Evolutionary conservation across 2,888 invertebrate genomes (phyloP).

Genomic region (Orthosia gothica): DNA sequence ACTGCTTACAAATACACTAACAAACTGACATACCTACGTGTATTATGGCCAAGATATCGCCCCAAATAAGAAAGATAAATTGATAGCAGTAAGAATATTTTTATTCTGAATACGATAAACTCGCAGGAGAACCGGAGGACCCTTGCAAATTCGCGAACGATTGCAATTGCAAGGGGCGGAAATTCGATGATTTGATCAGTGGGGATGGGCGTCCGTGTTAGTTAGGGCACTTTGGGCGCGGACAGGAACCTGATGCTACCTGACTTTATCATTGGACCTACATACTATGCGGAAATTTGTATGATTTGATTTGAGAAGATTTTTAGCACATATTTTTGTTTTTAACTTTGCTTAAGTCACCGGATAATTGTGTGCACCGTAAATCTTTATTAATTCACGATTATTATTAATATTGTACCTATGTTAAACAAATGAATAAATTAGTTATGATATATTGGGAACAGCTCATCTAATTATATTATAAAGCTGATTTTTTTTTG

Average conservation of each 20-base stretch:
- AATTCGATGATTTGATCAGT: conserved; percentile 62
- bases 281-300: neutral
- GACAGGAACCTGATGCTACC: conserved; percentile 28
- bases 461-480: too few species aligned
- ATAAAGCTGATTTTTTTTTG: too few species aligned
- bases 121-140: conserved; percentile 37
- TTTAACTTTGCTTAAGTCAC: neutral
- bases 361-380: neutral
- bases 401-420: too few species aligned
- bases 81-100: conserved; percentile 17
- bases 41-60: neutral
- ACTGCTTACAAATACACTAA: neutral
- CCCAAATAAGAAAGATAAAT: neutral
- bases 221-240: conserved; percentile 52
- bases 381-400: neutral
- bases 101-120: conserved; percentile 39
- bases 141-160: conserved; percentile 59
- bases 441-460: too few species aligned
- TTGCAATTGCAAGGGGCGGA: conserved; percentile 65
- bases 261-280: conserved; percentile 5
- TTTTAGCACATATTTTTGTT: neutral
- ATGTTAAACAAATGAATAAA: too few species aligned
- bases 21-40: neutral
- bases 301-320: conserved; percentile 12
- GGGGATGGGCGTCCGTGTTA: conserved; percentile 57